phyloP scores from a whole-genome alignment of 2,888 invertebrate genomes.

The Drosophila ezoana region DNA sequence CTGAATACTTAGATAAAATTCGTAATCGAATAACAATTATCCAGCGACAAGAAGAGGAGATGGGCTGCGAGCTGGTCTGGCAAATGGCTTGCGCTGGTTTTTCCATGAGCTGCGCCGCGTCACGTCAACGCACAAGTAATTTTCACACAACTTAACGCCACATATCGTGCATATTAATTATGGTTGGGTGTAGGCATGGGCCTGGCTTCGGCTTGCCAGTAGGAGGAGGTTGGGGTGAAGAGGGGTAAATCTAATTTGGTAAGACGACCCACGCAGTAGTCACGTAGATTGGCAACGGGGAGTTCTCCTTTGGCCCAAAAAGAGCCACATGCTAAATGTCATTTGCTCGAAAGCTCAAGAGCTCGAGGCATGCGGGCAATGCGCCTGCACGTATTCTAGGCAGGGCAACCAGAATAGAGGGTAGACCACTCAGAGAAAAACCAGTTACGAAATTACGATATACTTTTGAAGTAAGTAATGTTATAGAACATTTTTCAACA shows the following conservation, averaged over 20 bases:
- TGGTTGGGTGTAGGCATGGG: conserved; percentile 29
- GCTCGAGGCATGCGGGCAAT: conserved; percentile 38
- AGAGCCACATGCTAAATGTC: conserved; percentile 56
- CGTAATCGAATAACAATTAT: conserved; percentile 63
- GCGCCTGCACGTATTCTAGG: conserved; percentile 69
- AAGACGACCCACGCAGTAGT: conserved; percentile 58
- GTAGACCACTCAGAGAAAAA: not conserved
- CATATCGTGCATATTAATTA: conserved; percentile 80
- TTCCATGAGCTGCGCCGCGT: conserved; percentile 41
- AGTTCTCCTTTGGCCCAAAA: conserved; percentile 13
- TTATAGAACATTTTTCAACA: not conserved
- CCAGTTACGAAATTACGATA: not conserved
- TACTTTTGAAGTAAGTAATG: too few species aligned
- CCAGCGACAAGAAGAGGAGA: conserved; percentile 10
- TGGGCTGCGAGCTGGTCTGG: conserved; percentile 23
- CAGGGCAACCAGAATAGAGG: not conserved
- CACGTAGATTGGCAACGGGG: conserved; percentile 52
- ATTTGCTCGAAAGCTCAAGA: conserved; percentile 20
- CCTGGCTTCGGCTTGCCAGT: not conserved
- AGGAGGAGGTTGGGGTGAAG: not conserved
- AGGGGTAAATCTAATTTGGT: conserved; percentile 73
- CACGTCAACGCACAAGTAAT: conserved; percentile 74
- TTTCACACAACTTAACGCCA: conserved; percentile 79
- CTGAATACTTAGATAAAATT: conserved; percentile 55
- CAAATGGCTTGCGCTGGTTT: conserved; percentile 38